These are phyloP conservation scores for Lithobates sylvaticus DNA, from an alignment of 2,797 vertebrate species.

Conservation along the genomic window DNA sequence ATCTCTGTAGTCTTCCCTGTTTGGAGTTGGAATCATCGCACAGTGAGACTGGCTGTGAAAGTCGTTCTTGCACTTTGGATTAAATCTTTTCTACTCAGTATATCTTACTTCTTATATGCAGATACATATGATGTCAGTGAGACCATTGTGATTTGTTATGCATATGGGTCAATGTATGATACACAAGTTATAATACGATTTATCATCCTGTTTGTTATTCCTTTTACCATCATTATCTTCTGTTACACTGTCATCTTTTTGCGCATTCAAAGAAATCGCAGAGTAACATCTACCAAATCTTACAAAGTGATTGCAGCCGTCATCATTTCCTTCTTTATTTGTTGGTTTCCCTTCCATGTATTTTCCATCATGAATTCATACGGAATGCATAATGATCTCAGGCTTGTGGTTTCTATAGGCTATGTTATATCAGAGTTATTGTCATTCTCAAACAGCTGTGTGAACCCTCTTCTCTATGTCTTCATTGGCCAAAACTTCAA, in stretches of 20 bases:
- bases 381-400: rapidly evolving
- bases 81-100: too few relatives aligned
- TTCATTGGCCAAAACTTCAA: too few relatives aligned
- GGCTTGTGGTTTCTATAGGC: constrained; percentile 64
- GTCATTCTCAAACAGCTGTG: constrained; percentile 81
- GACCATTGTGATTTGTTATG: rapidly evolving
- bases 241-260: constrained; percentile 72
- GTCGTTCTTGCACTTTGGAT: too few relatives aligned
- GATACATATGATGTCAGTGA: rapidly evolving
- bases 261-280: constrained; percentile 63
- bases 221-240: constrained; percentile 70
- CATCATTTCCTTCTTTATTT: constrained; percentile 76
- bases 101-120: constrained; percentile 37
- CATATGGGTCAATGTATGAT: too few relatives aligned
- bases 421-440: constrained; percentile 77
- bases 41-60: background rate
- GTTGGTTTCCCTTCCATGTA: constrained; percentile 77
- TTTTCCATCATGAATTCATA: background rate
- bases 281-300: constrained; percentile 63
- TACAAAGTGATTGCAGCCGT: constrained; percentile 69
- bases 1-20: too few relatives aligned
- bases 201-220: constrained; percentile 72
- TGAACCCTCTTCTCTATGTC: too few relatives aligned
- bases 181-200: constrained; percentile 66
- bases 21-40: too few relatives aligned